Conservation (phyloP, 2,888 invertebrate genomes). For the Cetonia aurata region DNA sequence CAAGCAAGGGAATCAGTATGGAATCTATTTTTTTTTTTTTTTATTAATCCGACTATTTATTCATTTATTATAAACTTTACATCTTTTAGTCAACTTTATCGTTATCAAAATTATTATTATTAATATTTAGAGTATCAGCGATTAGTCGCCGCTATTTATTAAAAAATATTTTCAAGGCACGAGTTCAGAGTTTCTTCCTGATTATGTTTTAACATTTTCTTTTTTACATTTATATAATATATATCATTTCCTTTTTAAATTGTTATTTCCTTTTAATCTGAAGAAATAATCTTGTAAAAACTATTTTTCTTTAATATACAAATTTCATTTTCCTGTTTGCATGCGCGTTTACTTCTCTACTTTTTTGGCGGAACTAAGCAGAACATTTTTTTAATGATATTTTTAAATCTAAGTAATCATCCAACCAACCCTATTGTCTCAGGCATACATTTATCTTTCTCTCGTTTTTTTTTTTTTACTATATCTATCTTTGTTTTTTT, state of each 20-base stretch:
- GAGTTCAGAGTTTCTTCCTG: constrained; percentile 53
- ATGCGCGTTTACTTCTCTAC: constrained; percentile 17
- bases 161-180: constrained; percentile 58
- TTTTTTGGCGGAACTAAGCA: constrained; percentile 37
- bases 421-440: not conserved
- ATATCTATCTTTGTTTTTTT: constrained; percentile 19
- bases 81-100: too few species aligned
- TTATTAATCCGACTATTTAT: not conserved
- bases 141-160: constrained; percentile 37
- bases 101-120: too few species aligned
- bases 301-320: too few species aligned
- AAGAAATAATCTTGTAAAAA: too few species aligned
- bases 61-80: not conserved
- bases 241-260: too few species aligned
- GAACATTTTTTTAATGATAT: constrained; percentile 23
- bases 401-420: not conserved
- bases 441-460: too few species aligned
- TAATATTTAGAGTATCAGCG: too few species aligned
- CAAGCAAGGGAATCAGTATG: too few species aligned
- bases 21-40: not conserved
- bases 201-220: constrained; percentile 37
- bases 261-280: too few species aligned
- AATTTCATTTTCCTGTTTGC: too few species aligned
- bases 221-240: not conserved
- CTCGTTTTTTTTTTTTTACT: constrained; percentile 1